Evolutionary conservation across 2,113 vertebrate genomes (phyloP).

Genomic region (Tiliqua scincoides): DNA sequence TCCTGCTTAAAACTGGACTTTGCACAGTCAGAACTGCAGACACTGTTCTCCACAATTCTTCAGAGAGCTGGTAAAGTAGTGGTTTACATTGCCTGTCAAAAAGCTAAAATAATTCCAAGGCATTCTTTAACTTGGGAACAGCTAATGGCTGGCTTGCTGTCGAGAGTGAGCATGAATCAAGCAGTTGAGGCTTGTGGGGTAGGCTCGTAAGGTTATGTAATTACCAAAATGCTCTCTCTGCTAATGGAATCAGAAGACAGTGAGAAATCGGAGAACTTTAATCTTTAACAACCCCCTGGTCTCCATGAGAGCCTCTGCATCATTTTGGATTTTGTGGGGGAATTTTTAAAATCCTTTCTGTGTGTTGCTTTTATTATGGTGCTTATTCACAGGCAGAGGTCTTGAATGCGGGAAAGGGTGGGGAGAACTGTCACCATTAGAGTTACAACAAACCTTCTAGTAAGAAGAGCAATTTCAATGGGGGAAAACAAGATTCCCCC

Average conservation of each 20-base stretch:
- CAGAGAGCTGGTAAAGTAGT: neutral
- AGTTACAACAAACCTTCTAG: neutral
- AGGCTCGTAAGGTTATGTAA: slow-evolving; percentile 3
- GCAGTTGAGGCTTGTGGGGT: neutral
- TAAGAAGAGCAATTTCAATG: neutral
- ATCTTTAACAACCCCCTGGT: neutral
- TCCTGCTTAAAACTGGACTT: neutral
- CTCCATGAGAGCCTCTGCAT: neutral
- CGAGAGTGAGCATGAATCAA: neutral
- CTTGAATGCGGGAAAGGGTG: neutral
- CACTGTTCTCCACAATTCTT: neutral
- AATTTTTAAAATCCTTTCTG: neutral
- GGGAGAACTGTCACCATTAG: neutral
- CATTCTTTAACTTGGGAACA: neutral
- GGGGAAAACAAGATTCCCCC: neutral
- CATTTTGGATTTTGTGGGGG: neutral
- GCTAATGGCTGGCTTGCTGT: slow-evolving; percentile 1
- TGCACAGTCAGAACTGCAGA: neutral
- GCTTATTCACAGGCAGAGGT: neutral
- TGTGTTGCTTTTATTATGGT: neutral
- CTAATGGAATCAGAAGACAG: slow-evolving; percentile 3
- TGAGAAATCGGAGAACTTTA: slow-evolving; percentile 4
- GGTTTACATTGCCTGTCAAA: slow-evolving; percentile 5
- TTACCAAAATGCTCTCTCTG: neutral
- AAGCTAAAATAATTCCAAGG: slow-evolving; percentile 17